Percentiles rank a stretch among this genome's conserved stretches.
Evolutionary conservation across 2,113 vertebrate genomes (phyloP).

Genomic region (Glaucomys volans): DNA sequence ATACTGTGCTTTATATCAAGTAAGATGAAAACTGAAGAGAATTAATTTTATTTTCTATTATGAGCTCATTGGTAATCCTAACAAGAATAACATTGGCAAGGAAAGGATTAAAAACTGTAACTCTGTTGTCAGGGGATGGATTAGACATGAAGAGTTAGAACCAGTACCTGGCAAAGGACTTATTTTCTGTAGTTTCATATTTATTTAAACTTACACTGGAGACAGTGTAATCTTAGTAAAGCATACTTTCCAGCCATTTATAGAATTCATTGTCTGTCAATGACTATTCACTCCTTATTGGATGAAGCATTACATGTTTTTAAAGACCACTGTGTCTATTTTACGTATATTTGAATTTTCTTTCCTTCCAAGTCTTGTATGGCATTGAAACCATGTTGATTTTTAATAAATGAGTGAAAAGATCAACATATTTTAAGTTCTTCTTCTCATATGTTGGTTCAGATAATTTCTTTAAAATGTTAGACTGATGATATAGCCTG

Average conservation of each 20-base stretch:
- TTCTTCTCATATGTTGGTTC: background rate
- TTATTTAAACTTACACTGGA: background rate
- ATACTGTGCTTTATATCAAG: background rate
- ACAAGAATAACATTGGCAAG: background rate
- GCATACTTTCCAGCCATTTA: background rate
- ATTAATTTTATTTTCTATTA: background rate
- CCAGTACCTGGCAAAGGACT: background rate
- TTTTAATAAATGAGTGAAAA: background rate
- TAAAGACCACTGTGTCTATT: background rate
- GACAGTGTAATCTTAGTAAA: background rate
- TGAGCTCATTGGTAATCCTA: background rate
- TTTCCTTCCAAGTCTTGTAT: background rate
- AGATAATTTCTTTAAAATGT: background rate
- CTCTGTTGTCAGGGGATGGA: background rate
- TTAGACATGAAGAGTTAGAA: background rate
- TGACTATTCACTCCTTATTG: background rate
- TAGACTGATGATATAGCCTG: too few species aligned
- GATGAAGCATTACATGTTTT: background rate
- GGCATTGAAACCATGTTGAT: background rate
- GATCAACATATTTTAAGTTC: background rate
- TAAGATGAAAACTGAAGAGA: background rate
- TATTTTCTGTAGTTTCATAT: background rate
- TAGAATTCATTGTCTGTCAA: rapidly evolving
- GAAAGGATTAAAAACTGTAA: background rate
- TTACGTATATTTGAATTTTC: background rate